Conservation (phyloP, 2,888 invertebrate genomes). For the Azorinus chamasolen region DNA sequence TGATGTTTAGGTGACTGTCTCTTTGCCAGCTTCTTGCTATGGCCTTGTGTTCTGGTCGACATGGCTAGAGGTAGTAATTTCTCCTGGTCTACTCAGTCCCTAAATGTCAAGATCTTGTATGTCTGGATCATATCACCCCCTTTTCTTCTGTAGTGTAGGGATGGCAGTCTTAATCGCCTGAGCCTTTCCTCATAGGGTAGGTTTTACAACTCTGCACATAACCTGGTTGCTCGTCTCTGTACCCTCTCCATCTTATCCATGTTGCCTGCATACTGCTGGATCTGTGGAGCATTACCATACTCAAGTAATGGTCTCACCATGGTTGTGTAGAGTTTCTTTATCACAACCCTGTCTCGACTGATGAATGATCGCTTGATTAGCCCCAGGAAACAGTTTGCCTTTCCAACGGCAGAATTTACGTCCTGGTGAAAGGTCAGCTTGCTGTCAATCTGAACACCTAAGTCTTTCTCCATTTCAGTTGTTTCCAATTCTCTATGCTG, state of each 20-base stretch:
- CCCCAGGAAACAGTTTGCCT: neutral
- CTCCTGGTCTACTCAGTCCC: too few relatives aligned
- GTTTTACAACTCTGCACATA: neutral
- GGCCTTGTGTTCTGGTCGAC: too few relatives aligned
- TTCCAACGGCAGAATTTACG: neutral
- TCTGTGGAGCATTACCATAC: neutral
- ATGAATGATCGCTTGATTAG: neutral
- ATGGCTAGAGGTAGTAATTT: too few relatives aligned
- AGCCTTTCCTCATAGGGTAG: neutral
- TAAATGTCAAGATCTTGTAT: neutral
- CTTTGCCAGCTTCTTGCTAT: too few relatives aligned
- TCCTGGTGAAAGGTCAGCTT: neutral
- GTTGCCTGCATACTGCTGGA: too few relatives aligned
- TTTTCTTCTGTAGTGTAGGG: neutral
- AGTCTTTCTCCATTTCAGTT: neutral
- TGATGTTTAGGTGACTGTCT: too few relatives aligned
- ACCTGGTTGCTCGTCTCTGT: too few relatives aligned
- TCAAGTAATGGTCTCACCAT: neutral
- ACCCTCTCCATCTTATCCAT: too few relatives aligned
- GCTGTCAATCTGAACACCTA: neutral
- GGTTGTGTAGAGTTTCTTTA: neutral
- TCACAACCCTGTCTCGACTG: neutral
- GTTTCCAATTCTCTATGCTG: too few relatives aligned
- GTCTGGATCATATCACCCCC: neutral
- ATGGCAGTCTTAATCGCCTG: neutral